These are phyloP conservation scores for Oncorhynchus tshawytscha DNA, from an alignment of 2,113 vertebrate genomes.

Conservation along the genomic window DNA sequence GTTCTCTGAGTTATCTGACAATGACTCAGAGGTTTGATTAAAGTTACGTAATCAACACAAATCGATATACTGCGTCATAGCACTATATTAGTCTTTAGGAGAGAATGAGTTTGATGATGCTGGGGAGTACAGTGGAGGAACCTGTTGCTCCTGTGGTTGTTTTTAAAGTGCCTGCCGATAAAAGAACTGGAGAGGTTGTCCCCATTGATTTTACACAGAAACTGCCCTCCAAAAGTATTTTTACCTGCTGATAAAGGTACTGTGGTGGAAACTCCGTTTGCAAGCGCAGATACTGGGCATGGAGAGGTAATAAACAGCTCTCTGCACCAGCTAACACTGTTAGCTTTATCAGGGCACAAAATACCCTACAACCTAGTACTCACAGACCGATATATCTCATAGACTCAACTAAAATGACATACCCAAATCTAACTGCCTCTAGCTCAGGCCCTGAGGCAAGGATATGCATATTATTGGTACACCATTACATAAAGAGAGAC, in stretches of 20 bases:
- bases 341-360: background rate
- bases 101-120: background rate
- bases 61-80: background rate
- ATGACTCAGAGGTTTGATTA: background rate
- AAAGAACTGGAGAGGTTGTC: conserved; percentile 19
- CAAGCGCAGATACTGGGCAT: conserved; percentile 5
- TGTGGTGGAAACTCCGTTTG: conserved; percentile 36
- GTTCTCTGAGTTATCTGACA: background rate
- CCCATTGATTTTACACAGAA: conserved; percentile 35
- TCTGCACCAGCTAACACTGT: background rate
- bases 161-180: background rate
- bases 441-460: too few relatives aligned
- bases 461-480: too few relatives aligned
- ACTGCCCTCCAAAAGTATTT: conserved; percentile 3
- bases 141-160: background rate
- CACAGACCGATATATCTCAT: background rate
- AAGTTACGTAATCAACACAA: background rate
- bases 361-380: conserved; percentile 10
- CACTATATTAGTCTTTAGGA: background rate
- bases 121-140: background rate
- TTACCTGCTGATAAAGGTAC: conserved; percentile 17
- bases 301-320: background rate
- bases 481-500: too few relatives aligned
- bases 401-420: too few relatives aligned
- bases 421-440: too few relatives aligned